A percentile compares a stretch with the other conserved stretches of the same genome.
phyloP scores from a whole-genome alignment of 2,797 vertebrate species.

The Sciaenops ocellatus region DNA sequence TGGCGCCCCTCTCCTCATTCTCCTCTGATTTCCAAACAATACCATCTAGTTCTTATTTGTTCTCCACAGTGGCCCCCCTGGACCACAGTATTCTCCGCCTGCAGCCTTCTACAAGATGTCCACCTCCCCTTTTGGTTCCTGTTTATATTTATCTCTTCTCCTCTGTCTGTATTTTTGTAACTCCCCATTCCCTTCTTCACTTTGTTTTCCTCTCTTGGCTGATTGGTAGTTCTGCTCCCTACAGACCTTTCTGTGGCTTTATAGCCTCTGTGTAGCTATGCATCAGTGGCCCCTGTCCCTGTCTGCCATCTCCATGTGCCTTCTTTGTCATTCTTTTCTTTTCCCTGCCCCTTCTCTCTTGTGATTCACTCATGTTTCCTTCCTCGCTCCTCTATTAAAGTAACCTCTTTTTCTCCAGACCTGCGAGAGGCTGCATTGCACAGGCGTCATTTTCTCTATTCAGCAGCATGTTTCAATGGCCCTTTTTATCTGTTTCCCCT shows the following conservation, averaged over 20 bases:
- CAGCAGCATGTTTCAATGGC: neutral
- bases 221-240: conserved; percentile 40
- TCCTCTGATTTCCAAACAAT: conserved; percentile 24
- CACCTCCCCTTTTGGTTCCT: neutral
- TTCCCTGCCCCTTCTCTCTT: conserved; percentile 1
- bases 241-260: conserved; percentile 36
- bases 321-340: conserved; percentile 31
- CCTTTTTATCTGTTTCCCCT: neutral
- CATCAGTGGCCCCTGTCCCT: conserved; percentile 40
- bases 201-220: conserved; percentile 45
- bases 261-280: conserved; percentile 39
- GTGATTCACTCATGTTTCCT: conserved; percentile 14
- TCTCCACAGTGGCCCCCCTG: neutral
- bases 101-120: neutral
- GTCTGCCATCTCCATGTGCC: conserved; percentile 33
- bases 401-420: conserved; percentile 9
- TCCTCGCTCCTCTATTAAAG: neutral
- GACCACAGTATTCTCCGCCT: conserved; percentile 1
- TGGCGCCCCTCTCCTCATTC: conserved; percentile 6
- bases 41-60: neutral
- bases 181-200: conserved; percentile 10
- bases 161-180: conserved; percentile 25
- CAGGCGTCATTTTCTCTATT: neutral
- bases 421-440: conserved; percentile 15
- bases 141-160: conserved; percentile 26